Evolutionary conservation across 2,797 vertebrate species (phyloP).

Genomic region (Takifugu rubripes): DNA sequence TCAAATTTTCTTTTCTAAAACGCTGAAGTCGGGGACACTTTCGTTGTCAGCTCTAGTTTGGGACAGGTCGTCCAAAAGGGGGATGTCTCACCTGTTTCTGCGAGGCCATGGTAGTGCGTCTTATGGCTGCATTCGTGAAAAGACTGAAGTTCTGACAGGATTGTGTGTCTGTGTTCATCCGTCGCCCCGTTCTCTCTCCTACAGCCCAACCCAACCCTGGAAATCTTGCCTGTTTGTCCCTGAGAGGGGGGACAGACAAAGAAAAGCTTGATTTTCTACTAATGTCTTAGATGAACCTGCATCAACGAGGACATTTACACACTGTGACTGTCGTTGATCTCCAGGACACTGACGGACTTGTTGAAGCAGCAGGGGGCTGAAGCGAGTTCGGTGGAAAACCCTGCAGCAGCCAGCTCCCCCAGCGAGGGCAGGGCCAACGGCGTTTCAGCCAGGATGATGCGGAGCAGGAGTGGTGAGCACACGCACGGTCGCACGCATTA

Average conservation of each 20-base stretch:
- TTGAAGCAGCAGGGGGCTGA: slow-evolving; percentile 87
- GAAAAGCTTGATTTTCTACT: too few relatives aligned
- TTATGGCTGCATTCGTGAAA: background rate
- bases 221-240: slow-evolving; percentile 27
- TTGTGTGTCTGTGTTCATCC: background rate
- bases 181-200: background rate
- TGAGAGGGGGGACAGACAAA: slow-evolving; percentile 8
- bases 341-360: slow-evolving; percentile 88
- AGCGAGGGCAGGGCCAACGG: slow-evolving; percentile 73
- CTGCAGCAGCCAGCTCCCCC: slow-evolving; percentile 57
- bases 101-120: too few relatives aligned
- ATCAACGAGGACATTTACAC: background rate
- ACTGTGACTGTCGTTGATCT: slow-evolving; percentile 15
- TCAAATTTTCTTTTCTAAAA: too few relatives aligned
- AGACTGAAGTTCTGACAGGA: background rate
- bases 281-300: too few relatives aligned
- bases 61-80: too few relatives aligned
- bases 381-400: slow-evolving; percentile 63
- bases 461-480: slow-evolving; percentile 84
- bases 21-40: too few relatives aligned
- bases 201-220: slow-evolving; percentile 31
- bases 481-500: background rate
- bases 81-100: too few relatives aligned
- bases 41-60: too few relatives aligned
- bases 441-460: slow-evolving; percentile 73